These are phyloP conservation scores for Hydractinia echinata DNA, from an alignment of 30 jellyfish, hydroid and myxozoan species.

Conservation along the genomic window DNA sequence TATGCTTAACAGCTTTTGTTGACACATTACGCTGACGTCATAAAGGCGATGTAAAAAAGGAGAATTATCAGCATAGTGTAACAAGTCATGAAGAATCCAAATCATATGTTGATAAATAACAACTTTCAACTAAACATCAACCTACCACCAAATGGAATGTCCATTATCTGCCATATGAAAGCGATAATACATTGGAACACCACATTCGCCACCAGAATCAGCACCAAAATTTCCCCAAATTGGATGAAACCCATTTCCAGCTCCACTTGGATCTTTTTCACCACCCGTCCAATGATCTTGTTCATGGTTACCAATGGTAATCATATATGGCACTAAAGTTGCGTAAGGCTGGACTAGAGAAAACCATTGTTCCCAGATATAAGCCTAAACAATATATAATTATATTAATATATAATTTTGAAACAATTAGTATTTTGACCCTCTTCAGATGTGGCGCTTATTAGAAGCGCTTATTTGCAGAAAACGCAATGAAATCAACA, in stretches of 20 bases:
- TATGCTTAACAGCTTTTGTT: too few relatives aligned
- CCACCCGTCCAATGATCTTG: constrained; percentile 79
- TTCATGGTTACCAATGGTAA: constrained; percentile 86
- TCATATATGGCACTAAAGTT: constrained; percentile 79
- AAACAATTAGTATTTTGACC: neutral
- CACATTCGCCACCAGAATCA: constrained; percentile 96
- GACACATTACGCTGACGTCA: too few relatives aligned
- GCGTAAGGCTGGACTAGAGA: constrained; percentile 64
- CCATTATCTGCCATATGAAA: constrained; percentile 95
- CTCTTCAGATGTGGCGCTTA: neutral
- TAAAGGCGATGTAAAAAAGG: too few relatives aligned
- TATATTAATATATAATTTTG: neutral
- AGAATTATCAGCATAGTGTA: too few relatives aligned
- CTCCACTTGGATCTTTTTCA: constrained; percentile 86
- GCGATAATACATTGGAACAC: constrained; percentile 84
- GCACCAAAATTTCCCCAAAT: constrained; percentile 64
- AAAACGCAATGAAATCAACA: neutral
- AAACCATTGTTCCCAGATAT: constrained; percentile 86
- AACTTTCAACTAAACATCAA: neutral
- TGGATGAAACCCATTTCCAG: constrained; percentile 84
- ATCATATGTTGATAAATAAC: too few relatives aligned
- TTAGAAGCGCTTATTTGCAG: neutral
- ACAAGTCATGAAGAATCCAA: too few relatives aligned
- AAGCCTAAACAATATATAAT: constrained; percentile 40
- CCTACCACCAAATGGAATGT: constrained; percentile 76